Conservation (phyloP, 1,140 invertebrate genomes). For the Sitodiplosis mosellana region DNA sequence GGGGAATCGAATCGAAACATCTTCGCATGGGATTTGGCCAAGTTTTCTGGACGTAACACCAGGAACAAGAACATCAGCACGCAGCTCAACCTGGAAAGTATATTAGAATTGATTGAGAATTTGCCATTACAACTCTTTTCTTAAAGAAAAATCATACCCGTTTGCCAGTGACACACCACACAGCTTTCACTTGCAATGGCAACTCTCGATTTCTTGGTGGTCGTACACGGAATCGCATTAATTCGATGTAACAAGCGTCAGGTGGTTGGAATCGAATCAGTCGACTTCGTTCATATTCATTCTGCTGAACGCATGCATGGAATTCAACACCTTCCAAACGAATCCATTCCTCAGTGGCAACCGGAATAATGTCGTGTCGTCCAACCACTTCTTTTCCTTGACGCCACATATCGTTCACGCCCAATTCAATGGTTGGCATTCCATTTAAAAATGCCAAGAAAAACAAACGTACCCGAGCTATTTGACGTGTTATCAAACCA, state of each 20-base stretch:
- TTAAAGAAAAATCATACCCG: constrained; percentile 35
- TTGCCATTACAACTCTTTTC: too few relatives aligned
- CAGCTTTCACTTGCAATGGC: constrained; percentile 82
- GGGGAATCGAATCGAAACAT: constrained; percentile 91
- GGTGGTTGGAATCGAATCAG: constrained; percentile 91
- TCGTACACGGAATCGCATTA: constrained; percentile 89
- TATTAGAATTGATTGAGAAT: too few relatives aligned
- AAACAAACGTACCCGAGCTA: constrained; percentile 86
- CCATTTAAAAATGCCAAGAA: constrained; percentile 84
- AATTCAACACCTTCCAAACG: constrained; percentile 86
- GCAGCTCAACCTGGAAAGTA: constrained; percentile 75
- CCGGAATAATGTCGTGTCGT: constrained; percentile 96
- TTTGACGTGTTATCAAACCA: constrained; percentile 75
- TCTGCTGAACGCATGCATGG: constrained; percentile 80
- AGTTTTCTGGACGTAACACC: constrained; percentile 89
- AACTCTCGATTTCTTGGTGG: constrained; percentile 93
- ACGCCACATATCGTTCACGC: constrained; percentile 88
- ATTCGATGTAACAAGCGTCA: constrained; percentile 94
- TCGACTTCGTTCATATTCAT: constrained; percentile 77
- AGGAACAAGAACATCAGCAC: constrained; percentile 86
- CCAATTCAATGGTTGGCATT: constrained; percentile 91
- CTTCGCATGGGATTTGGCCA: constrained; percentile 91
- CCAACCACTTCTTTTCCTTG: constrained; percentile 98
- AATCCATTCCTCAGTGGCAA: constrained; percentile 99
- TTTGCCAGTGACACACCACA: constrained; percentile 68